Evolutionary conservation across 2,888 invertebrate species (phyloP), one percentile per base, ranked within the genome.

Genomic region (Drosophila histrio): DNA sequence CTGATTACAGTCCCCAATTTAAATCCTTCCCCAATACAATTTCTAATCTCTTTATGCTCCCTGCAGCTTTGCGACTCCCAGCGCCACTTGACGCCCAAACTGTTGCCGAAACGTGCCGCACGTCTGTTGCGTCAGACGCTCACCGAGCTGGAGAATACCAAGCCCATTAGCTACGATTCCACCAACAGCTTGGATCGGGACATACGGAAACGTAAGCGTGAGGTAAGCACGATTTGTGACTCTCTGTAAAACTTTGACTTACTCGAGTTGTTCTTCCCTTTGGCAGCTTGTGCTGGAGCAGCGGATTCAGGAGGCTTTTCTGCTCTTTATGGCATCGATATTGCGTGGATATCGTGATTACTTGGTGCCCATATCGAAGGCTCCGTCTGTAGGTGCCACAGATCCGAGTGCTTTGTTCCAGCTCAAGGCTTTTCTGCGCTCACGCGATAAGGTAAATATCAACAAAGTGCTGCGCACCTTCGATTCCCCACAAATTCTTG

Each of bases 321-420:
- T 99, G 24, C 95, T 97, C 56, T 99, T 98, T 90, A 99, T 98
- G 96, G 97, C 97, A 9, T 94, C 95, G 41, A 96, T 98, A 61
- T 92, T 99, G 70, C 97, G 96, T 90, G 98, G 98, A 0, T 99
- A 99, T 91, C 94, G 97, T 56, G 93, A 95, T 58, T 97, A 94
- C 91, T 93, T 99, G 66, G 94, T 97, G 80, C 99, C 99, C 2
- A 98, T 99, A 60, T 98, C 97, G 0, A 96, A 96, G 91, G 97
- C 97, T 4, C 99, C 99, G 0, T 97, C 97, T 0, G 95, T 97
- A 19, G 97, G 97, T 0, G 97, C 98, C 0, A 99, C 99, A 0
- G 99, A 99, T 92, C 97, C 98, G 0, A 96, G 96, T 84, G 97
- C 98, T 9, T 93, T 99, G 73, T 99, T 99, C 92, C 98, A 99